Evolutionary conservation across 2,113 vertebrate species (phyloP).

Genomic region (Ptilorrhoa leucosticta): DNA sequence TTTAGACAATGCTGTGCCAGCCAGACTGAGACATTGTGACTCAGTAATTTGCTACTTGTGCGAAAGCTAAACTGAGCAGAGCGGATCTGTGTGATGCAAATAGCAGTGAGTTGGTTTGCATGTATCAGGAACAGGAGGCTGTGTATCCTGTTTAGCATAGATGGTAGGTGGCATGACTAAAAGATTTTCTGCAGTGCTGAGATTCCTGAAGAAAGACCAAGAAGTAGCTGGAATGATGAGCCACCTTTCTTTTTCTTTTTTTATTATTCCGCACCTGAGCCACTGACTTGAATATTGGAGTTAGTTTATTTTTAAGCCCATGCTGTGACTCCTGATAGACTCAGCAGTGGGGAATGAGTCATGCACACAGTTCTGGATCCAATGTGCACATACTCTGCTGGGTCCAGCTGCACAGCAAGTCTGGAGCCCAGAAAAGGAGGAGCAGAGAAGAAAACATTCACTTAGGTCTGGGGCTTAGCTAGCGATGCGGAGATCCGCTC

Average conservation of each 20-base stretch:
- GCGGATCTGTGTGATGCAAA: constrained; percentile 61
- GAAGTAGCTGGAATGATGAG: neutral
- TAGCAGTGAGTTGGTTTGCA: constrained; percentile 62
- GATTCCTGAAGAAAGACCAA: neutral
- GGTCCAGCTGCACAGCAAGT: neutral
- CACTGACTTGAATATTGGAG: neutral
- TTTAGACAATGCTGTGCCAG: constrained; percentile 63
- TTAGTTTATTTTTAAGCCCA: neutral
- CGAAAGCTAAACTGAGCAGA: constrained; percentile 65
- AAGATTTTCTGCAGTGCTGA: neutral
- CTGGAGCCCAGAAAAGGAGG: neutral
- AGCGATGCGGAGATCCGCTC: neutral
- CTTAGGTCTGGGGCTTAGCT: neutral
- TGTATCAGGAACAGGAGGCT: constrained; percentile 53
- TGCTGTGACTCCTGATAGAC: neutral
- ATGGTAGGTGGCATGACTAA: neutral
- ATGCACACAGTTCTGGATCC: neutral
- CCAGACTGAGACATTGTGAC: constrained; percentile 66
- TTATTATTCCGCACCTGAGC: neutral
- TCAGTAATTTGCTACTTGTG: constrained; percentile 62
- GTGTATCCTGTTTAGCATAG: neutral
- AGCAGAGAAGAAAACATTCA: neutral
- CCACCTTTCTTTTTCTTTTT: no score
- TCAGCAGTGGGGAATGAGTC: neutral
- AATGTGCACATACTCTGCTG: neutral